Evolutionary conservation across 2,113 vertebrate species (phyloP).

Genomic region (Oxygymnocypris stewartii): DNA sequence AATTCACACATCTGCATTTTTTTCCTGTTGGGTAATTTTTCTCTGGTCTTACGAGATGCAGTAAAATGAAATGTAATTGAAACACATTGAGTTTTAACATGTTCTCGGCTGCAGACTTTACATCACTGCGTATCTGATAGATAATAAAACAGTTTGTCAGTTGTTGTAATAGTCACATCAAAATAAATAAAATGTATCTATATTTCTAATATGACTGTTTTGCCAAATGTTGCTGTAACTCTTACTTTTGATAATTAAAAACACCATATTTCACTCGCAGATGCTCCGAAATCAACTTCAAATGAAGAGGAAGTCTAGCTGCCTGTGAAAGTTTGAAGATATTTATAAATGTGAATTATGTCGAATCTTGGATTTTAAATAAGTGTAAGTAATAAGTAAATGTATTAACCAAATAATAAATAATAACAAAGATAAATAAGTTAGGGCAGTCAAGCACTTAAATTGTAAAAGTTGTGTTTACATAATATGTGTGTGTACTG

Average conservation of each 20-base stretch:
- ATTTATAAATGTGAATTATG: background rate
- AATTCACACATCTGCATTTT: conserved; percentile 50
- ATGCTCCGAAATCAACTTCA: background rate
- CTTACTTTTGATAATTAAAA: conserved; percentile 11
- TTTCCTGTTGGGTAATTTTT: conserved; percentile 28
- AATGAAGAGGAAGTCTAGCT: background rate
- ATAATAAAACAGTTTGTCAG: conserved; percentile 44
- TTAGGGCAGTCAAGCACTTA: too few species aligned
- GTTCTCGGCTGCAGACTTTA: background rate
- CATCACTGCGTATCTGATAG: conserved; percentile 46
- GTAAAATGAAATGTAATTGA: conserved; percentile 51
- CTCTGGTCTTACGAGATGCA: conserved; percentile 36
- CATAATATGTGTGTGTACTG: too few species aligned
- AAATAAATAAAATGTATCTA: conserved; percentile 17
- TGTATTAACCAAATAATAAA: too few species aligned
- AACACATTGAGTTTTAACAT: conserved; percentile 14
- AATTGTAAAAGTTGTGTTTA: too few species aligned
- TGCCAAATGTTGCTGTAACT: conserved; percentile 35
- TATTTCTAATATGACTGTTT: conserved; percentile 35
- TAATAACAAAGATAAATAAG: too few species aligned
- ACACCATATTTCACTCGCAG: background rate
- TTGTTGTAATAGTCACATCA: conserved; percentile 41
- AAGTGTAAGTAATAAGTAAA: background rate
- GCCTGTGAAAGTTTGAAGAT: conserved; percentile 11
- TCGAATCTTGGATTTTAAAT: background rate